Conservation (phyloP, 2,888 invertebrate species). For the Oxytorus armatus region DNA sequence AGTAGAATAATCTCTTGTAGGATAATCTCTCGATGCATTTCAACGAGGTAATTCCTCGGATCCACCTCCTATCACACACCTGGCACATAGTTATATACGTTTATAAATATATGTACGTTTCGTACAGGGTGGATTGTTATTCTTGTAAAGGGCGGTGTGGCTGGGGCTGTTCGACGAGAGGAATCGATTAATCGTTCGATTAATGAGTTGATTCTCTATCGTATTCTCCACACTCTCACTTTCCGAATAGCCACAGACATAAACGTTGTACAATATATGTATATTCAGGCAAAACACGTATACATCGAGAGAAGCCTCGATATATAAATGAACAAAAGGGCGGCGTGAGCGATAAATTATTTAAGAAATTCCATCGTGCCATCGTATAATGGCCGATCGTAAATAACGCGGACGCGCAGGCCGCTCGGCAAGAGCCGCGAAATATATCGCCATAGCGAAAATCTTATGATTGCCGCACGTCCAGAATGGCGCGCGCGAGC, state of each 20-base stretch:
- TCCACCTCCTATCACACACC: slow-evolving; percentile 61
- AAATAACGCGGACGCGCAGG: slow-evolving; percentile 76
- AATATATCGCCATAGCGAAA: slow-evolving; percentile 76
- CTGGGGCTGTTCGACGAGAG: slow-evolving; percentile 53
- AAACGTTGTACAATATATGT: not conserved
- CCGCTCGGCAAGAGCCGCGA: slow-evolving; percentile 60
- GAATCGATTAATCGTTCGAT: slow-evolving; percentile 79
- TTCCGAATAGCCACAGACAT: slow-evolving; percentile 50
- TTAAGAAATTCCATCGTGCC: slow-evolving; percentile 81
- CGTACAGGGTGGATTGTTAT: slow-evolving; percentile 25
- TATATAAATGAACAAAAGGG: slow-evolving; percentile 77
- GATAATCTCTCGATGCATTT: slow-evolving; percentile 58
- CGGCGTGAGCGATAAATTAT: slow-evolving; percentile 81
- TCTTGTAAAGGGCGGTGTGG: slow-evolving; percentile 24
- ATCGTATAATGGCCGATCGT: slow-evolving; percentile 80
- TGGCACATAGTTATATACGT: slow-evolving; percentile 23
- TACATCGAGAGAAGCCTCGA: slow-evolving; percentile 55
- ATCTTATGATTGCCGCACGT: slow-evolving; percentile 71
- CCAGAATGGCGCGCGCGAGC: slow-evolving; percentile 51
- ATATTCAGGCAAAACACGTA: slow-evolving; percentile 11
- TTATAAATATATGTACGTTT: slow-evolving; percentile 5
- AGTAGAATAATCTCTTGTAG: slow-evolving; percentile 44
- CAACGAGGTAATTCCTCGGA: slow-evolving; percentile 54
- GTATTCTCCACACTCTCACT: slow-evolving; percentile 56
- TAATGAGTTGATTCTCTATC: slow-evolving; percentile 76